Evolutionary conservation across 2,888 invertebrate genomes (phyloP), one percentile per base, ranked within the genome.

Genomic region (Caenorhabditis angaria): DNA sequence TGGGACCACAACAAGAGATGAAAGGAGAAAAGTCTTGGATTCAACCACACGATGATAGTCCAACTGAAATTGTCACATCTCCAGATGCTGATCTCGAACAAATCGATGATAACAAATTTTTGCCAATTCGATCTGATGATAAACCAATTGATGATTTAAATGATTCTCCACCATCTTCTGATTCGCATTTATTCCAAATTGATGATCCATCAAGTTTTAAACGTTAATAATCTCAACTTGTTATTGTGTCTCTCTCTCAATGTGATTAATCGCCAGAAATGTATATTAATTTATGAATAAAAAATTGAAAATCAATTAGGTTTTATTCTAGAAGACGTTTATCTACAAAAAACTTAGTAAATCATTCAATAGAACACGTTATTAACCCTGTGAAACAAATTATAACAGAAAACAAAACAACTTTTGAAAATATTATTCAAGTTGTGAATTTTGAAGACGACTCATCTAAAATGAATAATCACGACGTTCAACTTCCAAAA

Each of bases 171-270:
- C 41, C 41, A 18, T 41, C 41, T 41, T 41, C 51, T 10, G 25
- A 64, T 51, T 63, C 75, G 6, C 78, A 73, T 22, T 68, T 78
- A 55, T 74, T 78, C 74, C 78, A 78, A 51, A 70, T 78, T 47
- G 78, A 78, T 59, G 76, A 78, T 56, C 78, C 78, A 55, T 67
- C 66, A n/a, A 71, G 67, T 47, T 71, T 71, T 64, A 60, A 58
- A 29, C 70, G 65, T 54, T 67, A 66, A 66, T 18, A 10, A 56
- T 32, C 32, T 50, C 22, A 24, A 5, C 48, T 50, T 50, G 41
- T 41, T 41, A 3, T 18, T 41, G 18, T 41, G n/a, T 41, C 18
- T 6, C 5, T 3, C 41, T 14, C 14, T 41, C 14, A 41, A 18
- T 12, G 10, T 41, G 18, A 41, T 18, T 41, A 41, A 24, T 22